Base-by-base conservation (phyloP, 2,888 invertebrate genomes). In the Andrena camellia region DNA sequence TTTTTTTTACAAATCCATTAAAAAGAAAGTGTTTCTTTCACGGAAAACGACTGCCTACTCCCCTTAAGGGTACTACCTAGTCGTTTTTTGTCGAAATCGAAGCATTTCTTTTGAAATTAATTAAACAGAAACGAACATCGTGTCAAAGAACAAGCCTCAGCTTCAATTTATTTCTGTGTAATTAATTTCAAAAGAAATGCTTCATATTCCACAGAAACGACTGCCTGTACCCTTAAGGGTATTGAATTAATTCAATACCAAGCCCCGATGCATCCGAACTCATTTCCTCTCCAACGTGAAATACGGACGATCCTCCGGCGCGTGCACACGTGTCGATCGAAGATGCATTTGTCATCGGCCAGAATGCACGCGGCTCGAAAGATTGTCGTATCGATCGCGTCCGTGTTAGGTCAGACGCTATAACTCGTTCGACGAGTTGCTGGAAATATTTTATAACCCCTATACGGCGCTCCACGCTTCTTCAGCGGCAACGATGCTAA, bases 211-310 rank as follows among this genome's bases (percentile, higher is more conserved):
- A 42, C 42, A 13, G 42, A 13, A 17, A 42, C 17, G 42, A 42
- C 42, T 42, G 3, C 42, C 42, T 42, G 42, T 17, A 42, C 13
- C 52, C 42, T 67, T 62, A n/a, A n/a, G n/a, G n/a, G n/a, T n/a
- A n/a, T n/a, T n/a, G n/a, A n/a, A n/a, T n/a, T n/a, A 60, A 78
- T 78, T 67, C 78, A 64, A 77, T 62, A 52, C 52, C 29, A 63
- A 48, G 26, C 26, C 20, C 35, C 10, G 52, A 50, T 20, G 60
- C 62, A 29, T 52, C 35, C 62, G 60, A 69, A 42, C 42, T 75
- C 75, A 69, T 75, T 69, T 75, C 69, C 62, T 69, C 8, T 20
- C 48, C 35, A 20, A 17, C 33, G 57, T 68, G 63, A 76, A 70
- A 63, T 76, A 70, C 63, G 76, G 63, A 5, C 60, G 31, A 13